Conservation (phyloP, 1,140 invertebrate species). For the Tetragnatha versicolor region DNA sequence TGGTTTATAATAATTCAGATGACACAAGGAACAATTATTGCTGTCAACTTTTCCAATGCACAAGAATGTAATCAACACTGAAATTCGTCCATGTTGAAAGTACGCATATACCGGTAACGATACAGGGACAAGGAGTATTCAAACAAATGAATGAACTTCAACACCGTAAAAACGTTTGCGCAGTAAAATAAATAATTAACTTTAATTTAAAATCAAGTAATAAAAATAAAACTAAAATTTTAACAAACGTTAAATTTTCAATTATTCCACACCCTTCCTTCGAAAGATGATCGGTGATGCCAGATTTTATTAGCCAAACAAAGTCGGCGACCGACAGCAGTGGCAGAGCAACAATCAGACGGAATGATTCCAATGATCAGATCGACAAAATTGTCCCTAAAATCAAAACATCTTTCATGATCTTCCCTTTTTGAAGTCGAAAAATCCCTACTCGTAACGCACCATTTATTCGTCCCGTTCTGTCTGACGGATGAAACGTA, state of each 20-base stretch:
- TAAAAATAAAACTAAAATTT: background rate
- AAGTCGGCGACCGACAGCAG: too few relatives aligned
- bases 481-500: too few relatives aligned
- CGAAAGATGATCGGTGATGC: conserved; percentile 36
- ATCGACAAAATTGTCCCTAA: background rate
- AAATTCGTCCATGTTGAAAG: conserved; percentile 29
- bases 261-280: conserved; percentile 50
- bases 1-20: conserved; percentile 25
- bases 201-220: background rate
- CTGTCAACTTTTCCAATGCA: too few relatives aligned
- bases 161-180: background rate
- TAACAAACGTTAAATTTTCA: conserved; percentile 7
- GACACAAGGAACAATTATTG: background rate
- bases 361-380: too few relatives aligned
- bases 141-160: background rate
- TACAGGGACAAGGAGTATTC: background rate
- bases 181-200: background rate
- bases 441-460: background rate
- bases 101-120: conserved; percentile 35
- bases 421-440: background rate
- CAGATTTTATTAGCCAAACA: conserved; percentile 8
- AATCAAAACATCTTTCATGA: background rate
- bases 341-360: too few relatives aligned
- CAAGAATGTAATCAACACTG: background rate
- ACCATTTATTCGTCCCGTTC: too few relatives aligned